Percentiles rank a stretch among this genome's conserved stretches.
Evolutionary conservation across 2,113 vertebrate species (phyloP).

Genomic region (Neotoma lepida): DNA sequence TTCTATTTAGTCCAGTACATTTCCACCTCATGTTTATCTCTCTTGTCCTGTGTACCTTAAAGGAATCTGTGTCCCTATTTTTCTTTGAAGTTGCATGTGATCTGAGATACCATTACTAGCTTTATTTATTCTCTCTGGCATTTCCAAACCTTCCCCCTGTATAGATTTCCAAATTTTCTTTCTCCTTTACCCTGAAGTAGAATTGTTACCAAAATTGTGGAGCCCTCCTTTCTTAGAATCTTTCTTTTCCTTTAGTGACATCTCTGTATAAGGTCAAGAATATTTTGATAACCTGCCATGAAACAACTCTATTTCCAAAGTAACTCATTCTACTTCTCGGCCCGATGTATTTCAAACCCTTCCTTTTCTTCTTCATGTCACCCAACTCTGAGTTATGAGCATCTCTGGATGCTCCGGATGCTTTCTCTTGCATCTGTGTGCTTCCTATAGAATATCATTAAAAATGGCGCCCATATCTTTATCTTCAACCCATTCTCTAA

Average conservation of each 20-base stretch:
- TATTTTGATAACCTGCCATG: background rate
- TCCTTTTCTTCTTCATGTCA: background rate
- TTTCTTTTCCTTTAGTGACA: background rate
- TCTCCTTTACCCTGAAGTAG: constrained; percentile 46
- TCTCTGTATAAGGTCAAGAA: constrained; percentile 18
- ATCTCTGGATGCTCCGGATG: background rate
- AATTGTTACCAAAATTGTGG: background rate
- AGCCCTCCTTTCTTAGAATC: background rate
- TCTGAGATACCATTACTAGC: background rate
- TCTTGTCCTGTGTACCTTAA: background rate
- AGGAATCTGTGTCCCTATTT: constrained; percentile 13
- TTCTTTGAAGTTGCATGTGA: constrained; percentile 7
- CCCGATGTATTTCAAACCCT: background rate
- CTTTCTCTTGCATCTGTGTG: background rate
- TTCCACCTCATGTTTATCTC: background rate
- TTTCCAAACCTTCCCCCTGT: background rate
- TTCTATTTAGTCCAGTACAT: background rate
- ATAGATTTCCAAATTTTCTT: constrained; percentile 22
- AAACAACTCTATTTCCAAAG: constrained; percentile 29
- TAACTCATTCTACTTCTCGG: background rate
- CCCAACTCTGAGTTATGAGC: background rate
- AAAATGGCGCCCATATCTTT: background rate
- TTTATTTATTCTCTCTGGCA: constrained; percentile 17
- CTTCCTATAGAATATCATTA: background rate
- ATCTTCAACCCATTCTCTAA: constrained; percentile 9